Percentiles rank a stretch among this genome's conserved stretches.
Evolutionary conservation across 2,113 vertebrate genomes (phyloP).

Genomic region (Rhinoderma darwinii): DNA sequence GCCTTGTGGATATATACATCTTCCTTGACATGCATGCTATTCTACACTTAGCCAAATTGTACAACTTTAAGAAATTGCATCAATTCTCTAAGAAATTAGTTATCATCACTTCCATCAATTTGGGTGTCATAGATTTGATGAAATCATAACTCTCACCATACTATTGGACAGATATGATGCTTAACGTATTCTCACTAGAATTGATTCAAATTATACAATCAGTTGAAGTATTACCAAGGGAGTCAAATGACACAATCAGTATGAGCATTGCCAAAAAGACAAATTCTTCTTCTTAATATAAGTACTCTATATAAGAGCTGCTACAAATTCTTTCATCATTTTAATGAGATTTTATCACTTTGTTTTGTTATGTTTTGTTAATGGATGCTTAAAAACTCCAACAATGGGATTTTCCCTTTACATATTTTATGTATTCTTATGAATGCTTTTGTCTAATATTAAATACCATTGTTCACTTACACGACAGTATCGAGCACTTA

Average conservation of each 20-base stretch:
- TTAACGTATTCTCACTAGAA: conserved; percentile 6
- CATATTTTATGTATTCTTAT: not conserved
- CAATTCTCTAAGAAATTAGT: not conserved
- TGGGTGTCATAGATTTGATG: not conserved
- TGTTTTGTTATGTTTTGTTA: not conserved
- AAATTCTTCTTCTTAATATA: not conserved
- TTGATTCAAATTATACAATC: conserved; percentile 29
- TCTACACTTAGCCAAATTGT: conserved; percentile 10
- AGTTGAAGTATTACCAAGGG: conserved; percentile 10
- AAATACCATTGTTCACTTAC: not conserved
- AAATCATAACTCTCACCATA: not conserved
- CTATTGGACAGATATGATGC: not conserved
- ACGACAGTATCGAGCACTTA: not conserved
- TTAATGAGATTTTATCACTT: not conserved
- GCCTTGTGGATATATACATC: not conserved
- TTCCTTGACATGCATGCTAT: conserved; percentile 5
- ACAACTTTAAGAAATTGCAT: conserved; percentile 9
- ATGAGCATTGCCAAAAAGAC: not conserved
- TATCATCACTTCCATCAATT: not conserved
- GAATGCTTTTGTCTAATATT: not conserved
- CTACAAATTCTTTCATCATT: not conserved
- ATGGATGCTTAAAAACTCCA: not conserved
- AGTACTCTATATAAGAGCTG: conserved; percentile 8
- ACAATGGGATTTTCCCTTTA: not conserved
- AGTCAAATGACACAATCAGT: conserved; percentile 8